A percentile compares a stretch with the other conserved stretches of the same genome.
These are phyloP conservation scores for Solenopsis fugax DNA, from an alignment of 1,140 invertebrate species.

Conservation along the genomic window DNA sequence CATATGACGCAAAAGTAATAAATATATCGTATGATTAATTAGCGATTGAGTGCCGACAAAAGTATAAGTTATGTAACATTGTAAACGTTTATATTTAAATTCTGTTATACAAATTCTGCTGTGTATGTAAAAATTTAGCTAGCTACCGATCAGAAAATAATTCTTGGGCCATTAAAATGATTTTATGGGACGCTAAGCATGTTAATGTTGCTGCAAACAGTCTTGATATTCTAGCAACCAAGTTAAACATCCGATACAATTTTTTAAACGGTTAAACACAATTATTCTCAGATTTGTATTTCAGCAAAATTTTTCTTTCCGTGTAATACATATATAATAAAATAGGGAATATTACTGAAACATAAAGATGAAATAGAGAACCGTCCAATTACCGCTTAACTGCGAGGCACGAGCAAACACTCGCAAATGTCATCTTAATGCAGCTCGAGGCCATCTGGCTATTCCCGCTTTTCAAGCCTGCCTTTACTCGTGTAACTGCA, in stretches of 20 bases:
- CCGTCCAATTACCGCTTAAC: not conserved
- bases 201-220: not conserved
- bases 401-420: constrained; percentile 1
- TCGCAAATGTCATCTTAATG: constrained; percentile 31
- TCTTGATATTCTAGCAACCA: not conserved
- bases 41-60: not conserved
- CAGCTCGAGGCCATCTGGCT: constrained; percentile 10
- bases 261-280: too few species aligned
- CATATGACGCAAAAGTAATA: not conserved
- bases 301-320: too few species aligned
- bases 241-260: too few species aligned
- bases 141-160: not conserved
- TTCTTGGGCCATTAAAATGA: not conserved
- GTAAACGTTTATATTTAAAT: not conserved
- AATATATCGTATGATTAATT: constrained; percentile 4
- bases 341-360: not conserved
- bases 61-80: not conserved
- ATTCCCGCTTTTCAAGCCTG: constrained; percentile 24
- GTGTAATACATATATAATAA: not conserved
- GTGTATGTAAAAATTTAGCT: not conserved
- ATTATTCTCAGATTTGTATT: too few species aligned
- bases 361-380: not conserved
- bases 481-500: constrained; percentile 4
- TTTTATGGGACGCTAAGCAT: too few species aligned
- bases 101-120: not conserved